Base-by-base conservation (phyloP, 2,113 vertebrate genomes). In the Dendrocopos noguchii region DNA sequence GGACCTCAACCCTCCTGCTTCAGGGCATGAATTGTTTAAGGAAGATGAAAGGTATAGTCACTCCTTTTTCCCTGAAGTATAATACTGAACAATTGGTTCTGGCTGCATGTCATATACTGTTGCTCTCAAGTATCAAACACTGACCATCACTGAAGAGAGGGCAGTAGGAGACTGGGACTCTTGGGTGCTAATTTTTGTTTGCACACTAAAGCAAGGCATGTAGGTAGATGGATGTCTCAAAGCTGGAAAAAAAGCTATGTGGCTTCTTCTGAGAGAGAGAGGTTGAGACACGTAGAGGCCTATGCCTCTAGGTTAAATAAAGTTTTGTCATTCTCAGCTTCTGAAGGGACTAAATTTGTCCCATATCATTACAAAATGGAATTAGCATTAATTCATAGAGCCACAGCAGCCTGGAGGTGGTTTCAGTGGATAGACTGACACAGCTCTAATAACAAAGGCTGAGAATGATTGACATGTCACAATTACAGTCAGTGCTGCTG, bases 341-440 rank as follows among this genome's bases (percentile, higher is more conserved):
- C 93, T 91, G 82, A 95, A 95, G 95, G 92, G 95, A 97, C 94
- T 96, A 96, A 91, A 96, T 96, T 95, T 96, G 72, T 96, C 85
- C 66, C 78, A 68, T 95, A 92, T 96, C 90, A 96, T 95, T 94
- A 94, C 93, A 95, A 95, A 96, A 94, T 92, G 70, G 87, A 97
- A 97, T 97, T 96, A 96, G 39, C 90, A 94, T 82, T 76, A 95
- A 93, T 88, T 91, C 75, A 59, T 73, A 73, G 82, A 93, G 60
- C 63, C 63, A 84, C 21, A 52, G 39, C 85, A 91, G 95, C 94
- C 91, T 66, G 53, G 56, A 79, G 94, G 87, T 88, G 66, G 91
- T 92, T 97, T 96, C 27, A 65, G 57, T 4, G 0, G 66, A 77
- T 82, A 68, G 2, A 0, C 57, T 2, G 5, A 91, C 72, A 92